Evolutionary conservation across 2,113 vertebrate species (phyloP), one percentile per base, ranked within the genome.

Genomic region (Symphodus melops): DNA sequence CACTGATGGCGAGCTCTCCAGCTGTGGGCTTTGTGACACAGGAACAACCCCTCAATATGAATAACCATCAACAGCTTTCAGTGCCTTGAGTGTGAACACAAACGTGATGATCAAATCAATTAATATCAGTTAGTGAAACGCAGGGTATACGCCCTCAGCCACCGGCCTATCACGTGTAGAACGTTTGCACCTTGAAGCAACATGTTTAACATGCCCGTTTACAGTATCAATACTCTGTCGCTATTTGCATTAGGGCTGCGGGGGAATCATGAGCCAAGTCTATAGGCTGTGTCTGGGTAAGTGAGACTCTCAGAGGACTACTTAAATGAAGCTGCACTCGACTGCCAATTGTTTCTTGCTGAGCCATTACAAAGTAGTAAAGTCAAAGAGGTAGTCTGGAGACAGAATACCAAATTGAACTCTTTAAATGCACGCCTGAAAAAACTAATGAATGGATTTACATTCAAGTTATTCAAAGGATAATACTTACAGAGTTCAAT

Each of bases 51-150:
- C 36, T 73, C 77, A 44, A 73, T 81, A 59, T 9, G 49, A 79
- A 83, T 79, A 49, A 51, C 64, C n/a, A 64, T 64, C 75, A 37
- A 46, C 51, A 60, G 59, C 5, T 44, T 49, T 39, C 5, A 54
- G 74, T 39, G 89, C 79, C 85, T 39, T 11, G 12, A 82, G 84
- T 78, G 59, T 44, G 78, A 82, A 89, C 68, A 72, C 72, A 75
- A 42, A 75, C 41, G 8, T 64, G 60, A 82, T 71, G 79, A 89
- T 92, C 88, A 87, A 88, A 90, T 88, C 75, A 88, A 87, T 86
- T 89, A 77, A 85, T 89, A 90, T 89, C 79, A 89, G 78, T 92
- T 90, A 85, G 80, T 75, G 63, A 82, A 88, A 62, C 53, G 56
- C 58, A 56, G 49, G 17, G 76, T 49, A 53, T 49, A 53, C 14